Evolutionary conservation across 2,797 vertebrate species (phyloP), one percentile per base, ranked within the genome.

Genomic region (Rousettus madagascariensis): DNA sequence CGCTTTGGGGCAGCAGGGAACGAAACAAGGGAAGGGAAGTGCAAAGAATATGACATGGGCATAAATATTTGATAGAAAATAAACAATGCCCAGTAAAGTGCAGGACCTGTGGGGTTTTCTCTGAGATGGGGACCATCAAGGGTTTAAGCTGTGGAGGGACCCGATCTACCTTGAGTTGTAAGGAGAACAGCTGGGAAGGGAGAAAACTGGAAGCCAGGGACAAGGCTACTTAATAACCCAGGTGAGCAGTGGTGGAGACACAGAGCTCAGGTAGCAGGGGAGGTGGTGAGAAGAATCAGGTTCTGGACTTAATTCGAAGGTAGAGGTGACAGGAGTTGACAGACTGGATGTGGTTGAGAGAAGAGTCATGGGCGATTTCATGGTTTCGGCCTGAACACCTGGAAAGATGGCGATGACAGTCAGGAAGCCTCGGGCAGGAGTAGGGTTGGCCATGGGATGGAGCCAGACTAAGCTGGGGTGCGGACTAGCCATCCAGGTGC

Each of bases 231-330:
- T 51, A 11, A 43, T 43, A 68, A 41, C 28, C 15, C 49, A 20
- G 49, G 63, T 0, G 1, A 26, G 3, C 0, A 28, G 10, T 33
- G 61, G 68, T 13, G 26, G 4, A 30, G 55, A n/a, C 0, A 0
- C 19, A 12, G 41, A 24, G 17, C 80, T 53, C 69, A 16, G 71
- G 80, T n/a, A 24, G 51, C 11, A 12, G 30, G 24, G 24, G 28
- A 53, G 36, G 15, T 5, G 46, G n/a, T 7, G 26, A 24, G 2
- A 61, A 30, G 26, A 26, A 51, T 36, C 2, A 3, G 72, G 9
- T 38, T n/a, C 10, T 20, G 53, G 53, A 6, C 61, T 63, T 3
- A 3, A 1, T n/a, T 22, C 30, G 38, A 30, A 49, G 57, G 24
- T 10, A 9, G 59, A 51, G 71, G n/a, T 16, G n/a, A 26, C 22